Evolutionary conservation across 23 tunicate species (phyloP), one percentile per base, ranked within the genome.

Genomic region (Corella eumyota): DNA sequence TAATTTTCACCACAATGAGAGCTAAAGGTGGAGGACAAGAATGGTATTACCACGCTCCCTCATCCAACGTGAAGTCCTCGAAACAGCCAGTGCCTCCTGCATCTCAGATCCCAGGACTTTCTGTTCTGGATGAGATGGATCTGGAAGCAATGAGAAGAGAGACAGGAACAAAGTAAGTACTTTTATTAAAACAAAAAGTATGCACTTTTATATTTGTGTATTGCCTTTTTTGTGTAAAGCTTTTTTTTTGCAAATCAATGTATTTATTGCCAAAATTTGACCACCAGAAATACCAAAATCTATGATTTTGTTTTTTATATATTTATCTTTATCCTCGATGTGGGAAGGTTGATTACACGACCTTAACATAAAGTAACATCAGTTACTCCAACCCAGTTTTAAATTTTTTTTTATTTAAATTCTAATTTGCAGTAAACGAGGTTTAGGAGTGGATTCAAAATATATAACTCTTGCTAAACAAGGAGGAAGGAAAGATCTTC

Each of bases 41-140:
- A 28, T 82, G 92, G 92, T 82, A 58, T 67, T 82, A 82, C 70
- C 92, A 82, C 64, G 92, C 92, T 33, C 92, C 92, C 2, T 35
- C 76, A 2, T 32, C 59, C 4, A 50, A 61, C 9, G 47, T 21
- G 6, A 54, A 73, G 32, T 25, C 61, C 28, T 72, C 62, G 27
- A 65, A 74, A 47, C 24, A 60, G 38, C 56, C 70, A 19, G 92
- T 60, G 30, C 92, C 92, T 5, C 67, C 76, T 44, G 78, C 78
- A 32, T 82, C 92, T 32, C 92, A 82, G 65, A 68, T 82, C 34
- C 92, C 92, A 17, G 81, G 80, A 4, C 48, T 82, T 35, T 53
- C 92, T 9, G 81, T 72, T 38, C 53, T 68, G 11, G 81, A 82
- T 55, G 90, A 81, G 26, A 56, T 63, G 20, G 92, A 82, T 45